Evolutionary conservation across 2,113 vertebrate genomes (phyloP), one percentile per base, ranked within the genome.

Genomic region (Cebus imitator): DNA sequence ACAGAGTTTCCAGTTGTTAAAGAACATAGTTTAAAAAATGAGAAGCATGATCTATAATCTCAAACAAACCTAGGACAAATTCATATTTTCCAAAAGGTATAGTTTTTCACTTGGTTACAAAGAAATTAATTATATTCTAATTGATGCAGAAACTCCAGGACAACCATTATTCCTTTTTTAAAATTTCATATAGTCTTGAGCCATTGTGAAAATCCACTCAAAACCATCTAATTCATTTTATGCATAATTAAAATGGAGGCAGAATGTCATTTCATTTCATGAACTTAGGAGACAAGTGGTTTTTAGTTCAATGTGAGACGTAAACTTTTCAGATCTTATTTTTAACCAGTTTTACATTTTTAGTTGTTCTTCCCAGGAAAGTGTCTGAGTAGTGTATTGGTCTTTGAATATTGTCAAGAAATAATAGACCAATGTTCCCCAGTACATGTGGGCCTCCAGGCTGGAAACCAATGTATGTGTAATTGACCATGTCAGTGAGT

Each of bases 1-100:
- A 99, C 99, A 99, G 87, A 98, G 98, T 98, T 98, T 98, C 95
- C 97, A 98, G 95, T 97, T 98, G 75, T 98, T 98, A 97, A 98
- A 98, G 97, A 96, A 98, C 96, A 98, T 64, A 76, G 30, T 95
- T 97, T 98, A 96, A 96, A 80, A 97, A 98, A 98, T 96, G 88
- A 98, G 96, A 98, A 97, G 93, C 96, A 98, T 98, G 87, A 98
- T 93, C 91, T 73, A 96, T 97, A 97, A 96, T 98, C 98, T 98
- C 6, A 43, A 97, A 96, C 97, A 97, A 98, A 98, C 37, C 82
- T 50, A 97, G 78, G 92, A 91, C 75, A 97, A 98, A 97, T 92
- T 96, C 61, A 96, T 94, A 96, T 97, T 96, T 98, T 98, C 96
- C 80, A 97, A 99, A 98, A 97, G 98, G 97, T 87, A 97, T 50